Base-by-base conservation (phyloP, 2,888 invertebrate genomes). In the Coecobrya sp. region DNA sequence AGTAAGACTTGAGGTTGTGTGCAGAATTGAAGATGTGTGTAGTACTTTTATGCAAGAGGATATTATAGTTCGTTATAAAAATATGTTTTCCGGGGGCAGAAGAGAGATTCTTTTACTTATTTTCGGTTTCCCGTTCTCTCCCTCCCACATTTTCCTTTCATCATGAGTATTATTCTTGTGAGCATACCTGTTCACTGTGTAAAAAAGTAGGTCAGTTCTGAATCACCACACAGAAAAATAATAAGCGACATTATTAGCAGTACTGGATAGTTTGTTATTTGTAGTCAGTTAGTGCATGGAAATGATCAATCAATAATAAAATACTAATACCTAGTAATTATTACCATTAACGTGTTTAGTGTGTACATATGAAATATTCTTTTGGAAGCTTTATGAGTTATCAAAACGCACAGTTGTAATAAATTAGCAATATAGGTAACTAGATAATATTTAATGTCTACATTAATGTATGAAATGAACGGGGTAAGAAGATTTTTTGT, bases 1-100 rank as follows among this genome's bases (percentile, higher is more conserved):
- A 36, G 36, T 36, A 36, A 36, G 70, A 70, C 70, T 70, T 70
- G 70, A 70, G 42, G 62, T 62, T 70, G 13, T 70, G 13, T 62
- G 62, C 5, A 36, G 36, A 36, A 36, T 36, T 36, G 36, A 36
- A 42, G 3, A 7, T 36, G 7, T 36, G 36, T 36, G 8, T 65
- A 22, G 11, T 62, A 19, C 11, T 65, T 55, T 55, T 25, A 62
- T 8, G 62, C 62, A 5, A 62, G 25, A n/a, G n/a, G 4, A 3
- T 8, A 62, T n/a, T n/a, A 4, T n/a, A n/a, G 55, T n/a, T 55
- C 7, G 36, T 36, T 36, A 36, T 36, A 36, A 36, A n/a, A 36
- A 36, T 36, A 7, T 36, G 36, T 36, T 36, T 36, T 36, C 36
- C 36, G 36, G 36, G 36, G 36, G 7, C n/a, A n/a, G n/a, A 36